Conservation (phyloP, 2,888 invertebrate genomes). For the Trichogramma dendrolimi region DNA sequence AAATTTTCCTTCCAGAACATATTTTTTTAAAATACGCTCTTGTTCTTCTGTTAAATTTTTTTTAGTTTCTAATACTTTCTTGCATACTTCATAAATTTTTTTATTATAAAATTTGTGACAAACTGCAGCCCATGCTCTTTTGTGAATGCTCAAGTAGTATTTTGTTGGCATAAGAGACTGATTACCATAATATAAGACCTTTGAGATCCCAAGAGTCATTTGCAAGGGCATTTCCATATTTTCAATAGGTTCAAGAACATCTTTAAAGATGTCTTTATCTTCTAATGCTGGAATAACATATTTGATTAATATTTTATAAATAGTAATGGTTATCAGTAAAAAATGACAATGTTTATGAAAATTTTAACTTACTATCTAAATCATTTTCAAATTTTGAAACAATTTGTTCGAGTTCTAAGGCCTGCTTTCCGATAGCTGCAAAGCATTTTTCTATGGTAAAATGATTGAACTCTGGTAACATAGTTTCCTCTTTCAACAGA, state of each 20-base stretch:
- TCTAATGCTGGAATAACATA: slow-evolving; percentile 13
- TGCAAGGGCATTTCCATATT: slow-evolving; percentile 69
- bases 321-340: slow-evolving; percentile 25
- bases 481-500: slow-evolving; percentile 64
- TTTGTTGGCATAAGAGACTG: slow-evolving; percentile 75
- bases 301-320: slow-evolving; percentile 6
- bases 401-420: slow-evolving; percentile 75
- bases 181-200: slow-evolving; percentile 76
- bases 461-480: slow-evolving; percentile 75
- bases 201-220: slow-evolving; percentile 82
- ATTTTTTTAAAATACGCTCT: slow-evolving; percentile 71
- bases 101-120: slow-evolving; percentile 69
- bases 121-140: slow-evolving; percentile 71
- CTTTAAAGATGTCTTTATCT: slow-evolving; percentile 60
- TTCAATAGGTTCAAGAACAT: slow-evolving; percentile 73
- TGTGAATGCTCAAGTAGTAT: slow-evolving; percentile 73
- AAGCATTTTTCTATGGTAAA: slow-evolving; percentile 80
- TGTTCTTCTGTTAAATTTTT: slow-evolving; percentile 59
- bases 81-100: slow-evolving; percentile 67
- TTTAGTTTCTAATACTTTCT: slow-evolving; percentile 55
- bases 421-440: slow-evolving; percentile 77
- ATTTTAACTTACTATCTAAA: slow-evolving; percentile 37
- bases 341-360: no score
- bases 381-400: slow-evolving; percentile 66
- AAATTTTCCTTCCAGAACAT: slow-evolving; percentile 73